A percentile compares a stretch with the other conserved stretches of the same genome.
Conservation (phyloP, 2,113 vertebrate genomes). For the Noturus placidus region DNA sequence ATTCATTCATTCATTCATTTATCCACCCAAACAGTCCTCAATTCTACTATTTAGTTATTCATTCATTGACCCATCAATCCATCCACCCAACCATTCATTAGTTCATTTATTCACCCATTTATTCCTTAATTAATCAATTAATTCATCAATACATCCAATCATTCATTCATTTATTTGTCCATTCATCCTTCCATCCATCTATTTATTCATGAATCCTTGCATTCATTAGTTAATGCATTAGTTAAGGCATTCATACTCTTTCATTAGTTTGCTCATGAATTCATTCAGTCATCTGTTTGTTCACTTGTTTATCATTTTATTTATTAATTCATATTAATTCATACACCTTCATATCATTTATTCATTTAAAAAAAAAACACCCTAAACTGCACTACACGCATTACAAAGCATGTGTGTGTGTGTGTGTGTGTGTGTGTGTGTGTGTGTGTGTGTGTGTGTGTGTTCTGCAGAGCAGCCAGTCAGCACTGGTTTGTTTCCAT, state of each 20-base stretch:
- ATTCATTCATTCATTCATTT: background rate
- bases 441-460: constrained; percentile 13
- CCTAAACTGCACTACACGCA: background rate
- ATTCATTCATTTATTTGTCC: background rate
- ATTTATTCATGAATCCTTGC: background rate
- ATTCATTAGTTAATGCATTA: background rate
- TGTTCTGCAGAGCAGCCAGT: constrained; percentile 62
- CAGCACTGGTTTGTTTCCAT: constrained; percentile 71
- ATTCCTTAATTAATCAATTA: background rate
- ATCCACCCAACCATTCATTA: background rate
- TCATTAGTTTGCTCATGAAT: background rate
- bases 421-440: background rate
- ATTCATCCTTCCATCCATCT: background rate
- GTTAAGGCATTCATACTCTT: background rate
- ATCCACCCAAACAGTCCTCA: background rate
- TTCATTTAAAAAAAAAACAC: background rate
- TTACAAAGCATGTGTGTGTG: background rate
- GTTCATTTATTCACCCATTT: background rate
- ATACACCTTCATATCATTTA: background rate
- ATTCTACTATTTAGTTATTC: too few relatives aligned
- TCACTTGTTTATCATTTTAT: background rate
- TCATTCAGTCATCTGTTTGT: background rate
- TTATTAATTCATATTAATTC: background rate
- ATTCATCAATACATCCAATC: background rate
- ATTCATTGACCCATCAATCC: background rate